Evolutionary conservation across 2,113 vertebrate species (phyloP), one percentile per base, ranked within the genome.

Genomic region (Oryzias curvinotus): DNA sequence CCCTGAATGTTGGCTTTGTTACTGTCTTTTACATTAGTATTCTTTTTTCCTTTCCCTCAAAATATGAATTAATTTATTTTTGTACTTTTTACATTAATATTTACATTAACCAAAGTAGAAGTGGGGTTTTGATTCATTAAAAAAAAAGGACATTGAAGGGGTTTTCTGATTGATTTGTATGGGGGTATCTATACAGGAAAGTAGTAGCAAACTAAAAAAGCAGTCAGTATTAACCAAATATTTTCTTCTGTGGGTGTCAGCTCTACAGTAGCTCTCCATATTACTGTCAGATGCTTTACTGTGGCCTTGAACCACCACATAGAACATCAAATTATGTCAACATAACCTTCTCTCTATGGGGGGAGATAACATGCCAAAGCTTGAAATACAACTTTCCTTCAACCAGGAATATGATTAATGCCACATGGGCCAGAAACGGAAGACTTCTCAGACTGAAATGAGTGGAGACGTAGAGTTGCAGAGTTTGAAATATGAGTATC

Each of bases 231-330:
- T 3, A 23, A 23, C 21, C 21, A 23, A 68, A 65, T 30, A 0
- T 26, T 68, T 73, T 60, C 68, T 44, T 55, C 44, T 48, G 77
- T 77, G 52, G 81, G 75, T 3, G 45, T 41, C 18, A 48, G 2
- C 17, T 57, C 8, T 10, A 36, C 36, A 36, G 36, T 36, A 36
- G 36, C 10, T 36, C 36, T 36, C 30, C 7, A 8, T 36, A 3
- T 23, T 23, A 23, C 21, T 23, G 21, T 23, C 21, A 23, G 3
- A 23, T 23, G 21, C 21, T 23, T 23, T 23, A 8, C 30, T 36
- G 28, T 14, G 7, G 16, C 52, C 25, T 14, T 50, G 47, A 44
- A 28, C 17, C 49, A 21, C 52, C 25, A 62, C 18, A 65, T 57
- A 5, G 48, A 6, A 18, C 28, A 43, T 43, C 28, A 42, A 6